Evolutionary conservation across 1,140 invertebrate species (phyloP).

Genomic region (Aporrectodea caliginosa): DNA sequence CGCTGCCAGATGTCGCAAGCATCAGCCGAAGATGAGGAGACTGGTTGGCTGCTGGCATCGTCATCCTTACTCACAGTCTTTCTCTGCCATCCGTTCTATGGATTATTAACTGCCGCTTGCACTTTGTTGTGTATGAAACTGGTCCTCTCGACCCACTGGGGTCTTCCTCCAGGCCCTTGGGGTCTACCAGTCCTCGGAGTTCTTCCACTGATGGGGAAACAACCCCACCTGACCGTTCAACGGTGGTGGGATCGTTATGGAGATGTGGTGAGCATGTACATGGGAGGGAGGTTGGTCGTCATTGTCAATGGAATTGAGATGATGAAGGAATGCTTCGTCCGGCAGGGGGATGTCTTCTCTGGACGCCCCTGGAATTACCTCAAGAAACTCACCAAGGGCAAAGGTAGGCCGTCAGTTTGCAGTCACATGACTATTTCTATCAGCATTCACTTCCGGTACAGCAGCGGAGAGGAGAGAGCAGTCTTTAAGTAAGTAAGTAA

Average conservation of each 20-base stretch:
- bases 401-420: not conserved
- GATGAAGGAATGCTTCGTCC: constrained; percentile 13
- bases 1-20: too few relatives aligned
- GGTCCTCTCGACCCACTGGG: too few relatives aligned
- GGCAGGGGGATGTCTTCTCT: constrained; percentile 5
- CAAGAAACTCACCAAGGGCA: not conserved
- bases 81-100: too few relatives aligned
- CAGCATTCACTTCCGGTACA: too few relatives aligned
- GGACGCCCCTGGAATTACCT: constrained; percentile 7
- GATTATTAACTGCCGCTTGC: too few relatives aligned
- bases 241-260: constrained; percentile 25
- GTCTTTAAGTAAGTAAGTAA: too few relatives aligned
- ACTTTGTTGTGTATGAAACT: too few relatives aligned
- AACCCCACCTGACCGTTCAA: constrained; percentile 19
- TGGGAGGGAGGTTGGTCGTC: constrained; percentile 4
- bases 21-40: too few relatives aligned
- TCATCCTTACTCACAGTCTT: too few relatives aligned
- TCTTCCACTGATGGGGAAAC: constrained; percentile 5
- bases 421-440: too few relatives aligned
- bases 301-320: constrained; percentile 4
- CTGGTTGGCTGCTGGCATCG: too few relatives aligned
- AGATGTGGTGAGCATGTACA: constrained; percentile 12
- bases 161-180: constrained; percentile 16
- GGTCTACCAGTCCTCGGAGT: constrained; percentile 19
- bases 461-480: too few relatives aligned